Evolutionary conservation across 2,888 invertebrate genomes (phyloP), one percentile per base, ranked within the genome.

Genomic region (Timema cristinae): DNA sequence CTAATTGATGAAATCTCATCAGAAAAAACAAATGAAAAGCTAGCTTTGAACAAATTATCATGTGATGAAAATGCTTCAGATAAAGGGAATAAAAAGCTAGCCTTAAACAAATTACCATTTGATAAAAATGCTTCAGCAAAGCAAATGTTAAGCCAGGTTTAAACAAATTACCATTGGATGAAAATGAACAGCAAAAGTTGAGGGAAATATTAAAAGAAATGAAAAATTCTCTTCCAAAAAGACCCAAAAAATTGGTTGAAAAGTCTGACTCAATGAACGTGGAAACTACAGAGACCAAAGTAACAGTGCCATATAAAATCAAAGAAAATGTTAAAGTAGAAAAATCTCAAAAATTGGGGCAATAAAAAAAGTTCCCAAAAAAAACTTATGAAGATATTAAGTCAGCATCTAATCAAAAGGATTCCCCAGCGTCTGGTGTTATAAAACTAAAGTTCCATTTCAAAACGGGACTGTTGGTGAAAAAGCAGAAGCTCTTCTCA

Each of bases 121-220:
- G 76, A 75, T 51, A 75, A 76, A 71, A 74, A 75, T 69, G 72
- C n/a, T n/a, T n/a, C n/a, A n/a, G n/a, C n/a, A 50, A 51, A 15
- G 69, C 51, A 10, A 67, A 68, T 50, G 63, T 72, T 5, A 54
- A 66, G 15, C 50, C 70, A 8, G 51, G 54, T 10, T 72, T 71
- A 72, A 7, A 56, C 15, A 73, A 74, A 49, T 68, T 66, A 47
- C 67, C 70, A 8, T 70, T 75, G 52, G 76, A 75, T 51, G 75
- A 76, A 71, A 74, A 75, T 69, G 72, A 74, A 68, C 67, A 79
- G 79, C 74, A 78, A 77, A 71, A 82, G 79, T 81, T 91, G 50
- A 88, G 88, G 79, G 89, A 90, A 81, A 89, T 91, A 87, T 81
- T 91, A 75, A 91, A 90, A 78, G 91, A 91, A 83, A 91, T 91